Conservation (phyloP, 1,140 invertebrate species). For the Anoplolepis gracilipes region DNA sequence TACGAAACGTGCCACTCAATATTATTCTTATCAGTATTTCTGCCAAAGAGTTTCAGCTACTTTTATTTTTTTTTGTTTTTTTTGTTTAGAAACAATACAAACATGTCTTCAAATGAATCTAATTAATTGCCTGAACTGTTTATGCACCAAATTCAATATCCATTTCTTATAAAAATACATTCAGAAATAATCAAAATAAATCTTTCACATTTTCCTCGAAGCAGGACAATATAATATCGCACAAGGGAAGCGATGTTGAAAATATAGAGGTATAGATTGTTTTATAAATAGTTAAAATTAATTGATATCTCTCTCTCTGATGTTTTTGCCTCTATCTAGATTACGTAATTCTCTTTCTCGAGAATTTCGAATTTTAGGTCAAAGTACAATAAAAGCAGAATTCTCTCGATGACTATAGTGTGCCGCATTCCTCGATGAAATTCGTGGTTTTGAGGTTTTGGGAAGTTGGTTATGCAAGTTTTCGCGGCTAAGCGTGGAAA, state of each 20-base stretch:
- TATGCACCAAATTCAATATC: not conserved
- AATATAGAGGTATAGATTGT: not conserved
- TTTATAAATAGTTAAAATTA: not conserved
- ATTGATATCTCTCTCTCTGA: not conserved
- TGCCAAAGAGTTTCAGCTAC: not conserved
- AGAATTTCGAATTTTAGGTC: conserved; percentile 12
- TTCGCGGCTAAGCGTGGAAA: not conserved
- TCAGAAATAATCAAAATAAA: not conserved
- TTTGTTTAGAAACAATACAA: not conserved
- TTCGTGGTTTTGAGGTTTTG: not conserved
- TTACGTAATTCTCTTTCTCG: not conserved
- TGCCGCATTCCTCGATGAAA: not conserved
- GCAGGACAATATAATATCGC: not conserved
- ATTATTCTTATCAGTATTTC: conserved; percentile 4
- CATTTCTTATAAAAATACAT: not conserved
- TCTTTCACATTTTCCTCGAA: not conserved
- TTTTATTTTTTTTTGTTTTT: not conserved
- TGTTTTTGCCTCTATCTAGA: not conserved
- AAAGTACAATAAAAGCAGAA: not conserved
- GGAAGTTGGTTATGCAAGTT: not conserved
- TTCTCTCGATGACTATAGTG: not conserved
- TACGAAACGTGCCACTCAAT: not conserved
- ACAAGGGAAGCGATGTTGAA: not conserved
- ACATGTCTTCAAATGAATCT: conserved; percentile 11
- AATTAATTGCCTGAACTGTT: conserved; percentile 53